Evolutionary conservation across 1,140 invertebrate genomes (phyloP).

Genomic region (Archivesica marissinica): DNA sequence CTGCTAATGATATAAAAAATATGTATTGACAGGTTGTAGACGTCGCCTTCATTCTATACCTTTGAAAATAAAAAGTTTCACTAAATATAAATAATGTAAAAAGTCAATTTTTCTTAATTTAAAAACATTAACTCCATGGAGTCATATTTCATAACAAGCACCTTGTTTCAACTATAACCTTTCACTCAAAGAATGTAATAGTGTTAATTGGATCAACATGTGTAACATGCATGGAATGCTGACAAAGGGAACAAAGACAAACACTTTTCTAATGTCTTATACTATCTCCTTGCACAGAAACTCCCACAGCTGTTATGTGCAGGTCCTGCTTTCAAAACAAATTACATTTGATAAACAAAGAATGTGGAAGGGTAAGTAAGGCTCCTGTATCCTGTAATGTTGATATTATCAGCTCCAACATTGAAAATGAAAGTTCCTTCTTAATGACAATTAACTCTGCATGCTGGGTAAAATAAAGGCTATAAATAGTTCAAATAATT

Average conservation of each 20-base stretch:
- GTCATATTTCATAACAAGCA: too few relatives aligned
- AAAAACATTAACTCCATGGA: too few relatives aligned
- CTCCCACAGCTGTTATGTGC: background rate
- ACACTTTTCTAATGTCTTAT: background rate
- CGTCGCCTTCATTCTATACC: background rate
- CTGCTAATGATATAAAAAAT: too few relatives aligned
- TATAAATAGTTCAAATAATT: too few relatives aligned
- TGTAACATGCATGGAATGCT: slow-evolving; percentile 12
- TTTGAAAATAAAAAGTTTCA: too few relatives aligned
- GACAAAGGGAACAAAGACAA: slow-evolving; percentile 2
- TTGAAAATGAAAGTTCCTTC: slow-evolving; percentile 13
- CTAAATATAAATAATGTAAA: too few relatives aligned
- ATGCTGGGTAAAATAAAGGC: background rate
- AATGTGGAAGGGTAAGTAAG: background rate
- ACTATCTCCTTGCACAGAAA: background rate
- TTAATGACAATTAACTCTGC: too few relatives aligned
- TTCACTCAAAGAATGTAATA: too few relatives aligned
- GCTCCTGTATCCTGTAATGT: background rate
- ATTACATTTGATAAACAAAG: slow-evolving; percentile 13
- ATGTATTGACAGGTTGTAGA: slow-evolving; percentile 31
- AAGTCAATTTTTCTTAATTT: too few relatives aligned
- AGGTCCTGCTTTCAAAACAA: background rate
- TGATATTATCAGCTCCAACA: slow-evolving; percentile 1
- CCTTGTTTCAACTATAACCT: too few relatives aligned
- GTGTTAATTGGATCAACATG: background rate